Base-by-base conservation (phyloP, 1,140 invertebrate species). In the Achroia grisella region DNA sequence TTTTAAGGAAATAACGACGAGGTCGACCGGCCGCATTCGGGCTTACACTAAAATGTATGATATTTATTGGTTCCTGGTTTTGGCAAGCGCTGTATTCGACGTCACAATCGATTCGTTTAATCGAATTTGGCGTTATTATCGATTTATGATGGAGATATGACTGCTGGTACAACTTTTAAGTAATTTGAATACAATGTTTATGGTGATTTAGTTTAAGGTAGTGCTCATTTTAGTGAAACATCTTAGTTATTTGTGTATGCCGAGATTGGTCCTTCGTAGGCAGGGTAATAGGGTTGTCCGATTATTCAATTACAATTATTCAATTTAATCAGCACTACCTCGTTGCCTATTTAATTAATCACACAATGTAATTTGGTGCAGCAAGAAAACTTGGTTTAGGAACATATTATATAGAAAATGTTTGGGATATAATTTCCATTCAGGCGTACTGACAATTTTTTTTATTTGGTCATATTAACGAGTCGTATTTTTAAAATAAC, bases 1-100 rank as follows among this genome's bases (percentile, higher is more conserved):
- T 46, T 64, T 64, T 74, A 71, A 72, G 69, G 71, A 72, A 72
- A 71, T 68, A 67, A 59, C 56, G 35, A 48, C 62, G 62, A 68
- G 69, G 62, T 60, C 61, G 48, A 10, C 37, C 42, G 39, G 42
- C 47, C 52, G 44, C 48, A 62, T 65, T 56, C 45, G 60, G 58
- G 36, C 40, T 50, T 61, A 52, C 52, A 57, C 64, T 63, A 67
- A 74, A 71, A 67, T 57, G 63, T 67, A 49, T 68, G 56, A 60
- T 65, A 67, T 73, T 69, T 71, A 71, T 62, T 56, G 65, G 56
- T 61, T 49, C 44, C 62, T 62, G 52, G 36, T 67, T 75, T 75
- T 71, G 64, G 66, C 43, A 60, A 58, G 44, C 44, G 59, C 29
- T 39, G 30, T 23, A 23, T 23, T 6, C 17, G 6, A 23, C 17